Base-by-base conservation (phyloP, 2,888 invertebrate genomes). In the Netelia fuscicornis region DNA sequence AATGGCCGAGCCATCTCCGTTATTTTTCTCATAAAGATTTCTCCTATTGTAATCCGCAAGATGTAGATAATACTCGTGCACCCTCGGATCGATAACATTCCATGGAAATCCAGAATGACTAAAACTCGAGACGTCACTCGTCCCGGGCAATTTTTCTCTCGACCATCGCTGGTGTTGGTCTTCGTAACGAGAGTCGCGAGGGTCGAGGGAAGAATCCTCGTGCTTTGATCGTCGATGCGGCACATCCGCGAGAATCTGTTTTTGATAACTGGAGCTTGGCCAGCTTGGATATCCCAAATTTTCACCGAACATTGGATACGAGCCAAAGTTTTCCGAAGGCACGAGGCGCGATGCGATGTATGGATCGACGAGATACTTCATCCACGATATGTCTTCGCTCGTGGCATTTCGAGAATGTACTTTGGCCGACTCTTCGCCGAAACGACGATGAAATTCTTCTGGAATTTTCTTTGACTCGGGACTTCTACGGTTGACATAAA, bases 11-110 rank as follows among this genome's bases (percentile, higher is more conserved):
- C 17, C 58, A 54, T 20, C 71, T 44, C 30, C 54, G 62, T 80
- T 76, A 71, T 62, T 56, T 67, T 79, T 60, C 1, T 79, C 79
- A 37, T 83, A 44, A 79, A 76, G 60, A 79, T 82, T 75, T 54
- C 44, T 65, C 3, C 30, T 20, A 48, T 56, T 44, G 75, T 75
- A 75, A 80, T 85, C 64, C 44, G n/a, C 9, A 30, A 75, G 70
- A 62, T 48, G 42, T 48, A n/a, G 71, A 75, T 65, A 58, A 20
- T 81, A 60, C 9, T 72, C 65, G 1, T 6, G 42, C 2, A 65
- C 44, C 60, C 75, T 70, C 25, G 65, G 79, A 2, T 71, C 56
- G 6, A 52, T 17, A n/a, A 68, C 62, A 54, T 48, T 30, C 75
- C 79, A 67, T 42, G 71, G 68, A 76, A 65, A 71, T 71, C 25